Evolutionary conservation across 2,888 invertebrate species (phyloP), one percentile per base, ranked within the genome.

Genomic region (Meta bourneti): DNA sequence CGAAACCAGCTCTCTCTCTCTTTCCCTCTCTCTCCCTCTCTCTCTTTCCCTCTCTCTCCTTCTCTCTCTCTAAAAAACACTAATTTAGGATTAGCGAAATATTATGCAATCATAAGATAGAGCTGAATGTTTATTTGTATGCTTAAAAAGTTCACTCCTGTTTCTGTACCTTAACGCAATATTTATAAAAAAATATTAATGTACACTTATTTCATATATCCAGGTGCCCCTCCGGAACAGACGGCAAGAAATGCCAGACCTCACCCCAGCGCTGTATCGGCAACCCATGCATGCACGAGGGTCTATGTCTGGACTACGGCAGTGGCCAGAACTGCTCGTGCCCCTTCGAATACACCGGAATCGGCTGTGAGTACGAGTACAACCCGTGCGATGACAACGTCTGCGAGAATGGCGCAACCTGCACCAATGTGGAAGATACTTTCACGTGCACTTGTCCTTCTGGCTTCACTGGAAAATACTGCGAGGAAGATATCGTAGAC

Each of bases 271-370:
- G 99, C 93, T 98, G 98, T 94, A 97, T 98, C 93, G 98, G 98
- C 51, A 97, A 97, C 94, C 98, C 98, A 6, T 99, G 99, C 94
- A 98, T 98, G 98, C 98, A 99, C 94, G 98, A 97, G 78, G 99
- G 99, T 86, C 97, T 97, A 94, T 99, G 99, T 94, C 98, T 98
- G 95, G 99, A 99, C 95, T 99, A 98, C 94, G 99, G 99, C 7
- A 98, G 98, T 0, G 98, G 98, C 1, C 96, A 99, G n/a, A 99
- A 99, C 95, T 99, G 99, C 94, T 97, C 98, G 6, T 99, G 99
- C 94, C 97, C 98, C 0, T 96, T 96, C 75, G 98, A 98, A 94
- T 98, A 96, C 94, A 96, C 97, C 6, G 98, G 98, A 83, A 96
- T 98, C 93, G 98, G 98, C 13, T 98, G 98, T 94, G 98, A 98